Evolutionary conservation across 2,797 vertebrate genomes (phyloP).

Genomic region (Melanotaenia boesemani): DNA sequence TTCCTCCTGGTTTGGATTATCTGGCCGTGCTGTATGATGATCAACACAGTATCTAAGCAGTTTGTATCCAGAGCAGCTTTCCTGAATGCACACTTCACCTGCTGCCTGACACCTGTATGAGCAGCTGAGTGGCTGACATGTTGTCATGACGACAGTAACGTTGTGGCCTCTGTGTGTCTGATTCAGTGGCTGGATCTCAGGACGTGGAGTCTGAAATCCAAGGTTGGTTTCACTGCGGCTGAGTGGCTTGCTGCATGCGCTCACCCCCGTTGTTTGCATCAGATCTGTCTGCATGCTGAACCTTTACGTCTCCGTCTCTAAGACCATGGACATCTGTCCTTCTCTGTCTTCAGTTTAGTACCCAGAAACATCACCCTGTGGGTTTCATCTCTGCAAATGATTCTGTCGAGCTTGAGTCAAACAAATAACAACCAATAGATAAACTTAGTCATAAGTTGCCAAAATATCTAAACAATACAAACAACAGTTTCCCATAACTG

Average conservation of each 20-base stretch:
- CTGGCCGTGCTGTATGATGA: not conserved
- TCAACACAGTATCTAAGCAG: not conserved
- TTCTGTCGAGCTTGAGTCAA: not conserved
- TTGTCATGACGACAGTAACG: conserved; percentile 31
- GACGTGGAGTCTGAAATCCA: conserved; percentile 82
- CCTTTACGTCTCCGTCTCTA: too few relatives aligned
- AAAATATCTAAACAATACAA: too few relatives aligned
- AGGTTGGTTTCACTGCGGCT: conserved; percentile 66
- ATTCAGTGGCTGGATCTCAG: conserved; percentile 72
- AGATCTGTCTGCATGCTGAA: too few relatives aligned
- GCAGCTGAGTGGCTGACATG: conserved; percentile 15
- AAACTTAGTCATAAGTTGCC: too few relatives aligned
- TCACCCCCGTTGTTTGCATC: not conserved
- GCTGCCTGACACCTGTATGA: conserved; percentile 19
- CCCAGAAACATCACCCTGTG: too few relatives aligned
- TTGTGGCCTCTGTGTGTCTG: conserved; percentile 43
- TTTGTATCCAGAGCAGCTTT: not conserved
- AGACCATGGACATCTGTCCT: too few relatives aligned
- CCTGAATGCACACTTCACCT: conserved; percentile 6
- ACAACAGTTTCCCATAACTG: too few relatives aligned
- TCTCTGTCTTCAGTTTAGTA: not conserved
- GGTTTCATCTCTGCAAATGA: too few relatives aligned
- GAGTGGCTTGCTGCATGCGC: conserved; percentile 6
- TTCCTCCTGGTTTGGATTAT: not conserved
- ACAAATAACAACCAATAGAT: too few relatives aligned